Base-by-base conservation (phyloP, 2,888 invertebrate genomes). In the Temnothorax rugatulus region DNA sequence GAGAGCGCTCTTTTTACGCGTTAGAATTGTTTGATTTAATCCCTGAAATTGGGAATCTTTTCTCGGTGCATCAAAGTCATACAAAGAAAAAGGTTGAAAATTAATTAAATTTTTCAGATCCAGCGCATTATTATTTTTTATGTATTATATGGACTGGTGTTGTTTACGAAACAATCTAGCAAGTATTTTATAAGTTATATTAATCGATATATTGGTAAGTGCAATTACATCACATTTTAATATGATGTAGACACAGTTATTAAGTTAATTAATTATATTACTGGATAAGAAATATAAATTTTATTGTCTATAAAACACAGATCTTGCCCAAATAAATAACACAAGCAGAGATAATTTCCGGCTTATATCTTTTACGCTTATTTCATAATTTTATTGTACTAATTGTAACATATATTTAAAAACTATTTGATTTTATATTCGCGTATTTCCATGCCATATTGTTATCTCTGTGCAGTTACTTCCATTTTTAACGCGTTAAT, bases 21-120 rank as follows among this genome's bases (percentile, higher is more conserved):
- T 25, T 71, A 34, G 38, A 21, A 81, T 81, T 47, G 79, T 71
- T 47, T 29, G 34, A 29, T 47, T 81, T 59, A 59, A 81, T 81
- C 79, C 73, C 25, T 81, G 73, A 81, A 81, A 81, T 81, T 81
- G 59, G 34, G 13, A 59, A 47, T 59, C 21, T 47, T 71, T 79
- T 81, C 13, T 71, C 38, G 21, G 11, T 21, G 15, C 44, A 21
- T 4, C 4, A 21, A 13, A 59, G 7, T n/a, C 4, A 5, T 13
- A 11, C 34, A 21, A 25, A 59, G 13, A 52, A 57, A 57, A 44
- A 13, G 34, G 18, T 15, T n/a, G 1, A 0, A 21, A 21, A 34
- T 69, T 59, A 59, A 79, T 79, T 71, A 34, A 79, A 79, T 47
- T 57, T 47, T 69, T 18, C 34, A 52, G 18, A 54, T 66, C 50